These are phyloP conservation scores for Enhydra lutris DNA, from an alignment of 2,113 vertebrate species.

Conservation along the genomic window DNA sequence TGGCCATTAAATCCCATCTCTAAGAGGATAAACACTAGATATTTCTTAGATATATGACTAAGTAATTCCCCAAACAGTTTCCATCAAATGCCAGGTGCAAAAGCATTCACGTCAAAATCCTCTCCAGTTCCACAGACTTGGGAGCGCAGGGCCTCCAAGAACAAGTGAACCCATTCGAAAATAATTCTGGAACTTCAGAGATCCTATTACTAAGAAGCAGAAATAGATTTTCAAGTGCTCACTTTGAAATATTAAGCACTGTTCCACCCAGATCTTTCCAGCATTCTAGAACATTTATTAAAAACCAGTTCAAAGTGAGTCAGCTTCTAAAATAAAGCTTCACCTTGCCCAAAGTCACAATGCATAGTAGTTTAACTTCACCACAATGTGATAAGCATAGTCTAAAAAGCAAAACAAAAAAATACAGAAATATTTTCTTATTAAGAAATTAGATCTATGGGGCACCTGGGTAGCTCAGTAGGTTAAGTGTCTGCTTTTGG, in stretches of 20 bases:
- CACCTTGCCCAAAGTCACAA: background rate
- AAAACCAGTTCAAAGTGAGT: conserved; percentile 40
- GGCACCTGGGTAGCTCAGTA: background rate
- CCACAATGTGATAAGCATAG: background rate
- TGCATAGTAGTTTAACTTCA: background rate
- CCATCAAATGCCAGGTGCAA: conserved; percentile 49
- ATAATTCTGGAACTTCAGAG: conserved; percentile 52
- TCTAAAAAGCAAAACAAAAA: background rate
- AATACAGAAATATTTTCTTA: background rate
- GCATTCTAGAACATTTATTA: conserved; percentile 41
- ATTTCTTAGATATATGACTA: conserved; percentile 41
- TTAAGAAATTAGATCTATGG: background rate
- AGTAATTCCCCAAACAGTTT: conserved; percentile 44
- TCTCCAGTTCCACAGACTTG: background rate
- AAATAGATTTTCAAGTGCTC: conserved; percentile 69
- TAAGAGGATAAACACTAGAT: background rate
- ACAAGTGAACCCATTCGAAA: conserved; percentile 33
- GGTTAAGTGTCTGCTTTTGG: background rate
- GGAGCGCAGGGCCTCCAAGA: background rate
- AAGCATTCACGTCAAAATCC: conserved; percentile 47
- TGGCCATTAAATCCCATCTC: background rate
- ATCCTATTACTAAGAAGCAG: conserved; percentile 65
- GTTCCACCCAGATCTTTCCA: conserved; percentile 49
- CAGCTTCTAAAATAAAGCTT: conserved; percentile 52
- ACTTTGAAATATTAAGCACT: conserved; percentile 63